phyloP scores from a whole-genome alignment of 2,888 invertebrate species.

The Spialia ferax region DNA sequence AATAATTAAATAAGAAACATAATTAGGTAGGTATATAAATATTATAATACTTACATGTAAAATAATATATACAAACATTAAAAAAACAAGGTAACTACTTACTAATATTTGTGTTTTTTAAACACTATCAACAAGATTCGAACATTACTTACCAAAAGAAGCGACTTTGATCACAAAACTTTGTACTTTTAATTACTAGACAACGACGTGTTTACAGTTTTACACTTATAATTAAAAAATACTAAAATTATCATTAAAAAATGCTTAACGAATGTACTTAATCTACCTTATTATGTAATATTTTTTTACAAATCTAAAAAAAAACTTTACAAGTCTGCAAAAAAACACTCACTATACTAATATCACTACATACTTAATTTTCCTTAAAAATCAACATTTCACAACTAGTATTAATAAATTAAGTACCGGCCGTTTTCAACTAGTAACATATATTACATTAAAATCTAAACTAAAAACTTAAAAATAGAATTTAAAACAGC shows the following conservation, averaged over 20 bases:
- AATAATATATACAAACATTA: neutral
- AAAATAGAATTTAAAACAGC: constrained; percentile 50
- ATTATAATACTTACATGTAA: no score
- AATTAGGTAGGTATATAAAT: neutral
- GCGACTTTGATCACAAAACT: constrained; percentile 6
- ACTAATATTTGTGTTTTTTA: neutral
- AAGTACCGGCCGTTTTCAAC: neutral
- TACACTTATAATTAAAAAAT: neutral
- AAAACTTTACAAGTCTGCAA: no score
- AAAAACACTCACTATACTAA: no score
- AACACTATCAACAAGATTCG: neutral
- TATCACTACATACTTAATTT: neutral
- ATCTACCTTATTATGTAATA: neutral
- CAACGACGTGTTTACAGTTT: neutral
- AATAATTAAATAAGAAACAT: neutral
- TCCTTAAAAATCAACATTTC: neutral
- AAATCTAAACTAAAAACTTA: constrained; percentile 32
- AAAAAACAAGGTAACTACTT: neutral
- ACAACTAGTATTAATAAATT: neutral
- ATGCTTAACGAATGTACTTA: neutral
- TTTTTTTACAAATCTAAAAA: no score
- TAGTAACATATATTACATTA: neutral
- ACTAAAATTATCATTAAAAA: neutral
- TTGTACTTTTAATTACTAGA: neutral
- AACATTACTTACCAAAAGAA: neutral